Base-by-base conservation (phyloP, 1,140 invertebrate species). In the Drosophila parabipectinata region DNA sequence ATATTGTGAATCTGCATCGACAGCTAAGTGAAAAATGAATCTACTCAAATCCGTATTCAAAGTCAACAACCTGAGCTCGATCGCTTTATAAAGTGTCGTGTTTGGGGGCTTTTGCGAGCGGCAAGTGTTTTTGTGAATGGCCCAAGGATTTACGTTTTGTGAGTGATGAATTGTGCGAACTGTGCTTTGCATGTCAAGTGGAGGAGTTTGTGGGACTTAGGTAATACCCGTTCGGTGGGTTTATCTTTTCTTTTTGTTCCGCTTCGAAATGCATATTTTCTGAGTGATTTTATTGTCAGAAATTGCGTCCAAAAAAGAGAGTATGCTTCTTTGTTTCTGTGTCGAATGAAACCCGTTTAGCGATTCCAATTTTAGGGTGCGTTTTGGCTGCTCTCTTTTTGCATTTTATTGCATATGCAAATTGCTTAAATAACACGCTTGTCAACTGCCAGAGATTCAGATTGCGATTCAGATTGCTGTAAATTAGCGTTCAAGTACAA, bases 401-500 rank as follows among this genome's bases (percentile, higher is more conserved):
- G 26, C 21, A 45, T 71, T 82, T 87, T 18, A 18, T 82, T 67
- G 32, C 32, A 47, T 71, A 85, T 87, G 82, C 69, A 81, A 81
- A 87, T 84, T 73, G 77, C 48, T 64, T 63, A 62, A 71, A 55
- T 68, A 63, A 85, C 54, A 45, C 64, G 56, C 58, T 64, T 77
- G 77, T 50, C 63, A 67, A 63, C 48, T 50, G 66, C 32, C 32
- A 26, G 18, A 18, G 44, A 47, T 21, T 10, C 15, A 47, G 44
- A 47, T 47, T 47, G 44, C 47, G 67, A 47, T 48, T 51, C 50
- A 67, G 58, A 81, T 75, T 82, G 82, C 62, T 37, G 26, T 83
- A 79, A 88, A 88, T 88, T 73, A 79, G 67, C 57, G 56, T 63
- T 88, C 83, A 88, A 88, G 83, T 88, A 73, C 83, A 59, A 88